Percentiles rank a stretch among this genome's conserved stretches.
Evolutionary conservation across 2,113 vertebrate genomes (phyloP).

Genomic region (Oreochromis niloticus): DNA sequence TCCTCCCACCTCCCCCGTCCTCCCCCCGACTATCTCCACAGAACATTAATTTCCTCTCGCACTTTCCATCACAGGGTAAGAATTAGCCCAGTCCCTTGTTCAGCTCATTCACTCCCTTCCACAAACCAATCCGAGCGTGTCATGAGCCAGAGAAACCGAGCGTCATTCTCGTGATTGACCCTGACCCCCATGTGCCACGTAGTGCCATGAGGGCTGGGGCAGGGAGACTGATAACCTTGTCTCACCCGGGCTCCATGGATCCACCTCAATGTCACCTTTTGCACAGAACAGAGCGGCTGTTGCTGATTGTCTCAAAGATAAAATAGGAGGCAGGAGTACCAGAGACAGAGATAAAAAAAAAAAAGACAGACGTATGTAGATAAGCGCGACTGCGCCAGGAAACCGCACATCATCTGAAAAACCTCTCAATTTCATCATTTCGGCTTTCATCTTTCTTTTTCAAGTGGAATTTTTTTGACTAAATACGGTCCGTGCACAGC

Average conservation of each 20-base stretch:
- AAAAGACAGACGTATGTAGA: neutral
- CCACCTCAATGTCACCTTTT: slow-evolving; percentile 13
- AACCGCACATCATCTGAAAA: slow-evolving; percentile 9
- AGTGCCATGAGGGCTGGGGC: neutral
- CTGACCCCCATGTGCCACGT: neutral
- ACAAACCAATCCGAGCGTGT: neutral
- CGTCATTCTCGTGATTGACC: neutral
- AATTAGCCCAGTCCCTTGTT: neutral
- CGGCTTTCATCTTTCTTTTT: slow-evolving; percentile 18
- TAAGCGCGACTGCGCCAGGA: neutral
- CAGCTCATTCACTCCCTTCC: neutral
- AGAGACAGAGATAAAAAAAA: neutral
- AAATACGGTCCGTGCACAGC: neutral
- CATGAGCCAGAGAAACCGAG: neutral
- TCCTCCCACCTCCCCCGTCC: neutral
- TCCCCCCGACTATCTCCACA: neutral
- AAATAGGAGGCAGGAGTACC: neutral
- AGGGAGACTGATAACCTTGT: neutral
- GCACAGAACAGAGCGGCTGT: neutral
- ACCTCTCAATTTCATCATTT: slow-evolving; percentile 11
- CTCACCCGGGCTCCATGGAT: neutral
- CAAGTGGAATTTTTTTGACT: neutral
- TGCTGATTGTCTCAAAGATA: slow-evolving; percentile 24
- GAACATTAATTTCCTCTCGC: neutral
- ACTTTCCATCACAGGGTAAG: neutral